Evolutionary conservation across 2,113 vertebrate species (phyloP).

Genomic region (Dasyurus viverrinus): DNA sequence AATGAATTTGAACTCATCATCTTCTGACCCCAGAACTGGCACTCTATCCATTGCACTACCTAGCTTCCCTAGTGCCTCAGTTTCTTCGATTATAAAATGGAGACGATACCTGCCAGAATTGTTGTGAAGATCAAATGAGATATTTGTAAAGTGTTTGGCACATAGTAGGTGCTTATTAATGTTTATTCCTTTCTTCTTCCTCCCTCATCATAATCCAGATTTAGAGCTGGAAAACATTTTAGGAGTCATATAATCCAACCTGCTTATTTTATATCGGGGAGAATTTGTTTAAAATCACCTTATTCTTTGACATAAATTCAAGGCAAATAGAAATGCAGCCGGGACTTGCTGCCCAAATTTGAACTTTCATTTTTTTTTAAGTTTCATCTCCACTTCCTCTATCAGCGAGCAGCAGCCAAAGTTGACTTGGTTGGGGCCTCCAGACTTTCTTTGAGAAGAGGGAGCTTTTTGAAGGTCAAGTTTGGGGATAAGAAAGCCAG

Average conservation of each 20-base stretch:
- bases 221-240: not conserved
- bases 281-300: not conserved
- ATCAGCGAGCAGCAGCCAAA: not conserved
- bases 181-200: not conserved
- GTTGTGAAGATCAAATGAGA: not conserved
- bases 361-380: not conserved
- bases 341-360: not conserved
- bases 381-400: not conserved
- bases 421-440: not conserved
- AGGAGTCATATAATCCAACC: not conserved
- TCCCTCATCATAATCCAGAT: not conserved
- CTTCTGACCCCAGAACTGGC: not conserved
- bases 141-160: not conserved
- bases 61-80: not conserved
- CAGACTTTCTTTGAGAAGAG: conserved; percentile 6
- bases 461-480: conserved; percentile 75
- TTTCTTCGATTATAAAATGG: not conserved
- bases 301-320: not conserved
- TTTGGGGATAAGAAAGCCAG: conserved; percentile 52
- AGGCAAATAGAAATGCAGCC: not conserved
- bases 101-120: no score
- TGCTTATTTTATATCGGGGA: not conserved
- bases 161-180: not conserved
- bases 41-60: not conserved
- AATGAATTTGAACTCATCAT: not conserved